Percentiles rank a stretch among this genome's conserved stretches.
phyloP scores from a whole-genome alignment of 2,888 invertebrate genomes.

The Epinotia ramella region DNA sequence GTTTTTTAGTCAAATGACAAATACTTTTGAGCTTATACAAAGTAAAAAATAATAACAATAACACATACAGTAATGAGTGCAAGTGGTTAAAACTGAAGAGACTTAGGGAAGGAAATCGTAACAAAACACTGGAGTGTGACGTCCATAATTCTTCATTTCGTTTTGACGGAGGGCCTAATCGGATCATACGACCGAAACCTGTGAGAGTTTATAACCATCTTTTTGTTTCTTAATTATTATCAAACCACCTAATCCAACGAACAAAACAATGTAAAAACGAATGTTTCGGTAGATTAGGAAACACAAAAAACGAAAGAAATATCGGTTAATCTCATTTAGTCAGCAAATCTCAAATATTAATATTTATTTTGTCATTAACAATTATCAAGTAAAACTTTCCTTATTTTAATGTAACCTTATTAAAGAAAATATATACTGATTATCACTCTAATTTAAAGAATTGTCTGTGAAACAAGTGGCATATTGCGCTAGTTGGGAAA shows the following conservation, averaged over 20 bases:
- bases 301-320: no score
- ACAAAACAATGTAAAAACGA: no score
- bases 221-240: no score
- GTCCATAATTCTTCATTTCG: conserved; percentile 82
- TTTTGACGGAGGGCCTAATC: conserved; percentile 62
- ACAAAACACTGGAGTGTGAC: conserved; percentile 79
- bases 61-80: conserved; percentile 64
- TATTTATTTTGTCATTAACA: no score
- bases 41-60: conserved; percentile 17
- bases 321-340: no score
- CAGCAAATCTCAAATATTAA: no score
- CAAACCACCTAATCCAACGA: no score
- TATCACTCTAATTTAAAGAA: conserved; percentile 51
- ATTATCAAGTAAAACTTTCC: no score
- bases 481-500: conserved; percentile 75
- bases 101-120: conserved; percentile 80
- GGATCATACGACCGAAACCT: conserved; percentile 50
- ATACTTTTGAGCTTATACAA: conserved; percentile 18
- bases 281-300: no score
- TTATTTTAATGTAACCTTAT: no score
- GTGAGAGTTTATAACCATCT: conserved; percentile 49
- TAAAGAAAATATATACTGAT: background rate
- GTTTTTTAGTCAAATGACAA: background rate
- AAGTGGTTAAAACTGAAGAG: conserved; percentile 72
- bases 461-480: conserved; percentile 57